These are phyloP conservation scores for Scophthalmus maximus DNA, from an alignment of 2,113 vertebrate species.

Conservation along the genomic window DNA sequence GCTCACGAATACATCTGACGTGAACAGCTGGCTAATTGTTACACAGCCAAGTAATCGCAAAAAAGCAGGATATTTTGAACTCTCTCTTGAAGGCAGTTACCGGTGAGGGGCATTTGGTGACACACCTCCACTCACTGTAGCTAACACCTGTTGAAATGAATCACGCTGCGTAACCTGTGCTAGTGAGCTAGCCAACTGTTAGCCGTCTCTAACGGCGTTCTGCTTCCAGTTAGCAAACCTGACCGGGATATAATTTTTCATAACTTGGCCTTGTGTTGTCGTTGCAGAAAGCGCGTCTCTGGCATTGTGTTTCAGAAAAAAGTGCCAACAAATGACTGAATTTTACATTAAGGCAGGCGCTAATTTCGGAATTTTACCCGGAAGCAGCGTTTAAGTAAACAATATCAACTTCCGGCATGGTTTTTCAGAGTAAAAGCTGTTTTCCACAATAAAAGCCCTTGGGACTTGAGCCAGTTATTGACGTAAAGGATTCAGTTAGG, in stretches of 20 bases:
- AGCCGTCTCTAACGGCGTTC: conserved; percentile 3
- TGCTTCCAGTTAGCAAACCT: neutral
- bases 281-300: accelerated
- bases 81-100: neutral
- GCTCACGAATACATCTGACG: neutral
- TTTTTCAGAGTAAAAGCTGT: conserved; percentile 25
- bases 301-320: neutral
- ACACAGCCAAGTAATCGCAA: too few species aligned
- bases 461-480: neutral
- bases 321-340: neutral
- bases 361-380: neutral
- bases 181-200: conserved; percentile 9
- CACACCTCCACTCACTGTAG: neutral
- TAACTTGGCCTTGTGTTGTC: neutral
- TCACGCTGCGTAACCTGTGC: conserved; percentile 23
- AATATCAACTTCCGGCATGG: conserved; percentile 45
- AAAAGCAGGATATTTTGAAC: neutral
- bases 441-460: conserved; percentile 37
- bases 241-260: neutral
- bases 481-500: too few species aligned
- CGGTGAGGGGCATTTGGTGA: neutral
- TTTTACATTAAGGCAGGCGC: neutral
- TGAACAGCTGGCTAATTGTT: neutral
- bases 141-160: conserved; percentile 57
- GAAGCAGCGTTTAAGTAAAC: conserved; percentile 61